A percentile compares a stretch with the other conserved stretches of the same genome.
Evolutionary conservation across 2,113 vertebrate genomes (phyloP).

Genomic region (Brachyhypopomus occidentalis): DNA sequence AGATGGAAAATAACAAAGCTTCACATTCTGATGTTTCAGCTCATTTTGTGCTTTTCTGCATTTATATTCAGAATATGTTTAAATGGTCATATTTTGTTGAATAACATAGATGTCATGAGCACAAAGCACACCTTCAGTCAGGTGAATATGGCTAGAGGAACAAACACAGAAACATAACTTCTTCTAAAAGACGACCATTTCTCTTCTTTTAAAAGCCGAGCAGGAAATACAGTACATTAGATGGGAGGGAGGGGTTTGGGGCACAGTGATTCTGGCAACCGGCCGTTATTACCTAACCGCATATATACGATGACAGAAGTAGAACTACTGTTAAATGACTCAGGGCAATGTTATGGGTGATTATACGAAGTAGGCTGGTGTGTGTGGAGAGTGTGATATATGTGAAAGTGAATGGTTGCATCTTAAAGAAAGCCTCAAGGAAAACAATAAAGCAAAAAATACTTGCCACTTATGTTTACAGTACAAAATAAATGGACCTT

Average conservation of each 20-base stretch:
- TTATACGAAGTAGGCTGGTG: conserved; percentile 69
- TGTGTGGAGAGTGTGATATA: conserved; percentile 68
- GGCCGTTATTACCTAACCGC: too few species aligned
- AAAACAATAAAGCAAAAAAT: neutral
- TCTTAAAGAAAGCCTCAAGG: neutral
- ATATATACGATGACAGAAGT: conserved; percentile 63
- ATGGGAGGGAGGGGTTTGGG: too few species aligned
- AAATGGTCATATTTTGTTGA: neutral
- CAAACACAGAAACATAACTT: too few species aligned
- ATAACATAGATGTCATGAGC: neutral
- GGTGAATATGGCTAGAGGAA: too few species aligned
- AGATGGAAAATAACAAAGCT: neutral
- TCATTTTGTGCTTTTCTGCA: neutral
- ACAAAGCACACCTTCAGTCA: too few species aligned
- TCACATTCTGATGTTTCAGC: neutral
- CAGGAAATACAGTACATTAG: too few species aligned
- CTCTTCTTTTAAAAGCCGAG: too few species aligned
- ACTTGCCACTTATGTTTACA: neutral
- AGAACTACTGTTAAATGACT: conserved; percentile 71
- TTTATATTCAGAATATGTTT: neutral
- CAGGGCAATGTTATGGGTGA: conserved; percentile 75
- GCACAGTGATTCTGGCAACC: too few species aligned
- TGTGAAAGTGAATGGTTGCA: conserved; percentile 67
- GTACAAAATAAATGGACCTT: neutral
- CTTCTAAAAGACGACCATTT: too few species aligned